phyloP scores from a whole-genome alignment of 2,888 invertebrate genomes.

The Epirrhoe tristata region DNA sequence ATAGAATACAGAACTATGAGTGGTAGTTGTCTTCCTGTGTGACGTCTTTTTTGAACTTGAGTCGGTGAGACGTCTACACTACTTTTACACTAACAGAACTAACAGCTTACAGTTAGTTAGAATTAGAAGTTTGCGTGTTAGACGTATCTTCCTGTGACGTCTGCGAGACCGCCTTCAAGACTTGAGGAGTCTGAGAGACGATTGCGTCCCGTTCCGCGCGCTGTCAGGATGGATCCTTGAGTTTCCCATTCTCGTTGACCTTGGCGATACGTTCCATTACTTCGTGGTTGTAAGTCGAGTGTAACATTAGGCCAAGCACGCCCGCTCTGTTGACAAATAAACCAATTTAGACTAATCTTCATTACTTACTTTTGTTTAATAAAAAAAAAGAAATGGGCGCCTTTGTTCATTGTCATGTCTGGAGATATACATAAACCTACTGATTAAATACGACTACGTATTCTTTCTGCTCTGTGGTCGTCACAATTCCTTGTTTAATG shows the following conservation, averaged over 20 bases:
- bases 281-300: slow-evolving; percentile 98
- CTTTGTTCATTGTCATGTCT: no score
- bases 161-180: slow-evolving; percentile 8
- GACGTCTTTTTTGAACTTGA: not conserved
- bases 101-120: slow-evolving; percentile 12
- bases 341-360: no score
- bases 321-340: slow-evolving; percentile 88
- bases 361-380: no score
- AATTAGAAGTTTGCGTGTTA: slow-evolving; percentile 19
- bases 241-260: slow-evolving; percentile 71
- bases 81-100: not conserved
- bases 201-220: slow-evolving; percentile 19
- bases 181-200: slow-evolving; percentile 16
- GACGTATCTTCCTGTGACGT: slow-evolving; percentile 18
- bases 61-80: not conserved
- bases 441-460: no score
- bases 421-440: no score
- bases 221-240: slow-evolving; percentile 72
- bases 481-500: no score
- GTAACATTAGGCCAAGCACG: slow-evolving; percentile 96
- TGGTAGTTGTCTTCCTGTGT: not conserved
- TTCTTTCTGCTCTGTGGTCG: no score
- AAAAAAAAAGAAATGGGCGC: no score
- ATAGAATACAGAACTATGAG: no score
- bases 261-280: slow-evolving; percentile 89